Evolutionary conservation across 2,888 invertebrate genomes (phyloP).

Genomic region (Harpalus rufipes): DNA sequence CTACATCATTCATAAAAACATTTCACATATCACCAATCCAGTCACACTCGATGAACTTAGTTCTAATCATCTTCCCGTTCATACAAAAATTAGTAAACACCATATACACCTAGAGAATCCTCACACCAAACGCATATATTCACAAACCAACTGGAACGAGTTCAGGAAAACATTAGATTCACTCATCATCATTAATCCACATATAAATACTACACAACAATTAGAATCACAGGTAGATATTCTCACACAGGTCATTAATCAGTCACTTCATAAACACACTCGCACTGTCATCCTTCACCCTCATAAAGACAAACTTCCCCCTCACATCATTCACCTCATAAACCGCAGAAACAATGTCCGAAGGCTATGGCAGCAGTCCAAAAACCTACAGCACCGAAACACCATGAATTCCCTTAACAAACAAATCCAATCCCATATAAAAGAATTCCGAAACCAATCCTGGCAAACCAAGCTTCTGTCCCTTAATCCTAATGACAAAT

Average conservation of each 20-base stretch:
- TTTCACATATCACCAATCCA: constrained; percentile 20
- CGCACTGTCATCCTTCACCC: neutral
- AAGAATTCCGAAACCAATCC: constrained; percentile 56
- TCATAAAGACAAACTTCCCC: constrained; percentile 11
- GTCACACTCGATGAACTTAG: constrained; percentile 68
- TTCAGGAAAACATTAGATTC: constrained; percentile 46
- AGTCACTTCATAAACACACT: constrained; percentile 33
- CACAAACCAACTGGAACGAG: constrained; percentile 53
- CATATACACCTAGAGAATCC: neutral
- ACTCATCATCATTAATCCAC: constrained; percentile 44
- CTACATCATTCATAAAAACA: constrained; percentile 65
- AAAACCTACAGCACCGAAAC: neutral
- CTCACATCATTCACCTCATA: constrained; percentile 18
- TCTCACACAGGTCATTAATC: neutral
- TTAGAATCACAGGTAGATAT: neutral
- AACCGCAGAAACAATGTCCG: constrained; percentile 19
- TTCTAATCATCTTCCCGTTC: constrained; percentile 69
- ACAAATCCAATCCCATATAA: constrained; percentile 29
- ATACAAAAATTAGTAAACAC: neutral
- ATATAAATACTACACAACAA: constrained; percentile 27
- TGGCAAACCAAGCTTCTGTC: no score
- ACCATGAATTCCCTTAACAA: neutral
- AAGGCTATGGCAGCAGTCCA: constrained; percentile 4
- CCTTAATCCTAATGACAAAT: no score
- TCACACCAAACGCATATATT: constrained; percentile 9